phyloP scores from a whole-genome alignment of 2,797 vertebrate genomes.

The Xenentodon cancila region DNA sequence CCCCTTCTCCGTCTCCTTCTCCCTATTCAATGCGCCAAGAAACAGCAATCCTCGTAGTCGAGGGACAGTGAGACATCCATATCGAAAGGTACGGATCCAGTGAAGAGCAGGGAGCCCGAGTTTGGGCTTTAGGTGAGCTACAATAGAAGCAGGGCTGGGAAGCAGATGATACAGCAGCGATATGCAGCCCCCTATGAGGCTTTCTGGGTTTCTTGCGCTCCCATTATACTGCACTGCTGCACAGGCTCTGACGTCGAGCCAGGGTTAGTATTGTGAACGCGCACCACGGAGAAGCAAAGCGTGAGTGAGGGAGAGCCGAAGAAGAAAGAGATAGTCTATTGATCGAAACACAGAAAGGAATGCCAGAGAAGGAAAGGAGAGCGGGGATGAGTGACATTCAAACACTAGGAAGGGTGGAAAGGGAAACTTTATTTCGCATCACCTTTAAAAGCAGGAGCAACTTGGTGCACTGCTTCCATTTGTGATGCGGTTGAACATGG shows the following conservation, averaged over 20 bases:
- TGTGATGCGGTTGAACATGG: neutral
- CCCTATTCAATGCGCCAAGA: slow-evolving; percentile 91
- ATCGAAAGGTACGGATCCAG: slow-evolving; percentile 87
- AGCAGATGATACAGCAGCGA: slow-evolving; percentile 79
- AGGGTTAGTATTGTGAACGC: slow-evolving; percentile 86
- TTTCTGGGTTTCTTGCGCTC: slow-evolving; percentile 84
- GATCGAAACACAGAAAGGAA: slow-evolving; percentile 3
- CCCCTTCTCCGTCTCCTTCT: slow-evolving; percentile 64
- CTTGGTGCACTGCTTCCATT: neutral
- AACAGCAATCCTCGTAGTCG: slow-evolving; percentile 90
- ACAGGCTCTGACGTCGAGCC: slow-evolving; percentile 95
- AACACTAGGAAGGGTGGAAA: too few relatives aligned
- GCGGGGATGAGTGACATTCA: slow-evolving; percentile 6
- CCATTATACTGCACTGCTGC: slow-evolving; percentile 95
- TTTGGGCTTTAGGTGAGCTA: slow-evolving; percentile 75
- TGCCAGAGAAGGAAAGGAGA: slow-evolving; percentile 1
- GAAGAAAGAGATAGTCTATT: slow-evolving; percentile 7
- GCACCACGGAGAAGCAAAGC: slow-evolving; percentile 74
- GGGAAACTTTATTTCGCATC: slow-evolving; percentile 23
- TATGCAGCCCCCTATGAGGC: slow-evolving; percentile 79
- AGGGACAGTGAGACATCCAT: slow-evolving; percentile 94
- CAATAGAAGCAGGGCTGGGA: slow-evolving; percentile 49
- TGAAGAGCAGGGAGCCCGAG: slow-evolving; percentile 80
- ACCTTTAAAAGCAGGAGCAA: slow-evolving; percentile 17
- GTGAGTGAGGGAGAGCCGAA: slow-evolving; percentile 40